These are phyloP conservation scores for Egretta garzetta DNA, from an alignment of 2,113 vertebrate genomes.

Conservation along the genomic window DNA sequence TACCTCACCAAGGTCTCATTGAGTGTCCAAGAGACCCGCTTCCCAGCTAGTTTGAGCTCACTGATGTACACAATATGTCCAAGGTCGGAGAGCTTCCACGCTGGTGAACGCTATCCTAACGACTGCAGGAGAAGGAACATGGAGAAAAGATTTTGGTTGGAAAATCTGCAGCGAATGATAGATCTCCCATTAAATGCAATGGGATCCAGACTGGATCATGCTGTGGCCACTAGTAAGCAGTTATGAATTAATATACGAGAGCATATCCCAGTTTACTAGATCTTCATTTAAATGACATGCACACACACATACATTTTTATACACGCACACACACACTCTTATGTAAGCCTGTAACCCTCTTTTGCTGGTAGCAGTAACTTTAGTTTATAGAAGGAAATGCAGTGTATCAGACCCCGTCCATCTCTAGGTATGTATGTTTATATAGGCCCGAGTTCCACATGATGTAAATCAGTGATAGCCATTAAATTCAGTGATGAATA, in stretches of 20 bases:
- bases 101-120: neutral
- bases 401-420: neutral
- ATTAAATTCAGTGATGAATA: neutral
- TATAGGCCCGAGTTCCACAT: neutral
- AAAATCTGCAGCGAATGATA: neutral
- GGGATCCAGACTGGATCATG: neutral
- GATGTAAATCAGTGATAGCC: neutral
- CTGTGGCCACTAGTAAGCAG: neutral
- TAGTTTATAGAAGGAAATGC: neutral
- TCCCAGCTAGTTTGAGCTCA: neutral
- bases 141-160: neutral
- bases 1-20: neutral
- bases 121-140: neutral
- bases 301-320: neutral
- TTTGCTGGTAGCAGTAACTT: neutral
- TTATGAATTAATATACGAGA: neutral
- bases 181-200: neutral
- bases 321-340: neutral
- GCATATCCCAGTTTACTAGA: neutral
- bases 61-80: neutral
- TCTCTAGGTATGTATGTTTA: neutral
- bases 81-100: neutral
- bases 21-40: neutral
- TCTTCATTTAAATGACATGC: neutral
- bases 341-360: neutral